Percentiles rank a stretch among this genome's conserved stretches.
Conservation (phyloP, 2,888 invertebrate genomes). For the Tipula vernalis region DNA sequence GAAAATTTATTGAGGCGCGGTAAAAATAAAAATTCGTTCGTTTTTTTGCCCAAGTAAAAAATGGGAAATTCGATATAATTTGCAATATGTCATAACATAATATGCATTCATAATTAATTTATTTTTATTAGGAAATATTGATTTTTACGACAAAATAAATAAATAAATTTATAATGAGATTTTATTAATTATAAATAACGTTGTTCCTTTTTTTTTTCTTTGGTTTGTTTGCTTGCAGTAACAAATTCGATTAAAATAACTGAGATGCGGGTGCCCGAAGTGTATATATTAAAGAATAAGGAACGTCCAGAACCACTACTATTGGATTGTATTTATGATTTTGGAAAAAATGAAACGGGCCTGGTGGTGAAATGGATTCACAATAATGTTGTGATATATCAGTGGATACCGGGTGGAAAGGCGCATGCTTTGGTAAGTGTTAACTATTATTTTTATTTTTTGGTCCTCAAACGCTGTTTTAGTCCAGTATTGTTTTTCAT, state of each 20-base stretch:
- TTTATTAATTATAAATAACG: neutral
- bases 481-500: no score
- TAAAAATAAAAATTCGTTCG: neutral
- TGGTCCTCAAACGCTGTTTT: no score
- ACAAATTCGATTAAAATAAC: neutral
- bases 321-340: neutral
- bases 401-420: neutral
- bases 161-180: neutral
- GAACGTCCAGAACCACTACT: neutral
- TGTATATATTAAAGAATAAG: neutral
- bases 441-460: neutral
- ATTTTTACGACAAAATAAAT: neutral
- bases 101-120: neutral
- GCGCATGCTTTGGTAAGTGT: neutral
- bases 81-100: neutral
- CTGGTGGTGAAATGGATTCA: slow-evolving; percentile 5
- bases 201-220: no score
- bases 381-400: neutral
- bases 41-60: neutral
- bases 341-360: neutral
- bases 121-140: neutral
- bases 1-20: neutral
- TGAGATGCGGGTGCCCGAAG: neutral
- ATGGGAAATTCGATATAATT: neutral
- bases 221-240: neutral